phyloP scores from a whole-genome alignment of 2,797 vertebrate species.

The Clarias fuscus region DNA sequence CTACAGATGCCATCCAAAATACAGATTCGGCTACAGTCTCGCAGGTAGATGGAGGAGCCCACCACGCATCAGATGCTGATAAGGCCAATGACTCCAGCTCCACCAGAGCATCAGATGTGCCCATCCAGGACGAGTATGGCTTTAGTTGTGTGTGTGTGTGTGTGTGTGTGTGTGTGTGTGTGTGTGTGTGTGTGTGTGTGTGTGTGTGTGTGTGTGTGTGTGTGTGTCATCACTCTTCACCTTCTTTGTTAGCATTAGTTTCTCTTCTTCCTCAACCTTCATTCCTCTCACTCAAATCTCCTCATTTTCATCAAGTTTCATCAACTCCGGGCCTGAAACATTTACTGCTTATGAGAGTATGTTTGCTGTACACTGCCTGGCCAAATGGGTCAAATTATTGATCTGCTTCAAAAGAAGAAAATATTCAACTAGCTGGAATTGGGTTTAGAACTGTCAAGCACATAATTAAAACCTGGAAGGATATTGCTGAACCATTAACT shows the following conservation, averaged over 20 bases:
- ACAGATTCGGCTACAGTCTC: slow-evolving; percentile 78
- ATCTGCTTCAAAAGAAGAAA: no score
- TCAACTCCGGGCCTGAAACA: background rate
- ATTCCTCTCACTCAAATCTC: slow-evolving; percentile 28
- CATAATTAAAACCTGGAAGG: no score
- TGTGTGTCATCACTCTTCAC: slow-evolving; percentile 41
- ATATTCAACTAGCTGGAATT: no score
- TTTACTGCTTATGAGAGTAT: background rate
- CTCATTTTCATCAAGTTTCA: slow-evolving; percentile 59
- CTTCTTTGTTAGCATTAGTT: slow-evolving; percentile 43
- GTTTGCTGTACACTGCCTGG: background rate
- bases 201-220: slow-evolving; percentile 55
- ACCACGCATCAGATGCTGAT: slow-evolving; percentile 84
- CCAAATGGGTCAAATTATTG: no score
- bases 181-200: slow-evolving; percentile 58
- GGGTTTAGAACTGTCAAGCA: no score
- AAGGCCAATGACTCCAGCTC: slow-evolving; percentile 78
- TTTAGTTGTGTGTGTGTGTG: slow-evolving; percentile 68
- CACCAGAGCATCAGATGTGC: slow-evolving; percentile 73
- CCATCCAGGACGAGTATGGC: slow-evolving; percentile 93
- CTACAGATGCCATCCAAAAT: slow-evolving; percentile 56
- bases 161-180: slow-evolving; percentile 51
- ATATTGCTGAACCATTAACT: background rate
- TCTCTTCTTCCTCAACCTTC: slow-evolving; percentile 38
- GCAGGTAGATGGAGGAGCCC: slow-evolving; percentile 88